A percentile compares a stretch with the other conserved stretches of the same genome.
Conservation (phyloP, 1,140 invertebrate species). For the Caligus rogercresseyi region DNA sequence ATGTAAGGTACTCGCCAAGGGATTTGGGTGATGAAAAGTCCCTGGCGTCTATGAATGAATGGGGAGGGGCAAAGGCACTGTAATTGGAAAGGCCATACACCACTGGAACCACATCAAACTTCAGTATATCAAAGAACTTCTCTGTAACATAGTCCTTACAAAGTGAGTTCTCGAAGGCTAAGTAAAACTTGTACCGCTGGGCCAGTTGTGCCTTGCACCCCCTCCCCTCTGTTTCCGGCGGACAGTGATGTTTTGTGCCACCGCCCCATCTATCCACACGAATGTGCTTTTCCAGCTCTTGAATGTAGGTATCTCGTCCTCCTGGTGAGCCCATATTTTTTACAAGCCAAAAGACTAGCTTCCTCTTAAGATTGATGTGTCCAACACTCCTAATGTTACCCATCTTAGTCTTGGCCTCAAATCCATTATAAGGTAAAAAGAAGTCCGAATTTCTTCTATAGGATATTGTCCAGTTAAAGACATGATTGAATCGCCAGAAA, state of each 20-base stretch:
- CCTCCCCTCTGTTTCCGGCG: constrained; percentile 16
- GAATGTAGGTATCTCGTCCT: no score
- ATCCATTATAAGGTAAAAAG: constrained; percentile 31
- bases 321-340: no score
- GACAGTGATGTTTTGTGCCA: constrained; percentile 26
- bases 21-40: no score
- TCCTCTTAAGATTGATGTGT: constrained; percentile 11
- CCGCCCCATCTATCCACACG: constrained; percentile 37
- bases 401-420: no score
- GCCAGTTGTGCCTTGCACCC: constrained; percentile 14
- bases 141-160: constrained; percentile 30
- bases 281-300: no score
- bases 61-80: constrained; percentile 37
- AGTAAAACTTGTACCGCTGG: constrained; percentile 33
- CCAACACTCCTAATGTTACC: no score
- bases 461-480: constrained; percentile 43
- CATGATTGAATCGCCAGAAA: no score
- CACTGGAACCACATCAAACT: constrained; percentile 40
- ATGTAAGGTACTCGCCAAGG: no score
- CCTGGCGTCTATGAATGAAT: constrained; percentile 48
- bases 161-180: constrained; percentile 34
- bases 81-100: constrained; percentile 44
- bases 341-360: no score
- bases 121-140: constrained; percentile 27
- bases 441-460: constrained; percentile 39